Percentiles rank a stretch among this genome's conserved stretches.
phyloP scores from a whole-genome alignment of 2,797 vertebrate genomes.

The Balearica regulorum region DNA sequence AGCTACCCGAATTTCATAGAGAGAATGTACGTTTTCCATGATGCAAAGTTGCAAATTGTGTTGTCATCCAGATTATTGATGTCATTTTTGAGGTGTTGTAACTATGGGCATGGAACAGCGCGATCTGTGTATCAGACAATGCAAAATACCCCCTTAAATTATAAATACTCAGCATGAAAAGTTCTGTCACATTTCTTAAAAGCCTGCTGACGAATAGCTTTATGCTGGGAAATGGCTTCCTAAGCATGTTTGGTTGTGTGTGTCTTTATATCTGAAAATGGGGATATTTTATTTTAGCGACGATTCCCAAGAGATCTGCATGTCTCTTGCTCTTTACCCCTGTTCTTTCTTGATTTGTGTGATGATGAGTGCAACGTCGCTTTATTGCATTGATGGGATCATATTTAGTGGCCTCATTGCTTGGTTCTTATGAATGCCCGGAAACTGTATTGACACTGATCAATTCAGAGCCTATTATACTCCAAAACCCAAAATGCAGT shows the following conservation, averaged over 20 bases:
- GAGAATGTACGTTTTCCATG: slow-evolving; percentile 47
- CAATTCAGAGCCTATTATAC: slow-evolving; percentile 18
- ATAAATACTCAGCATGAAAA: slow-evolving; percentile 69
- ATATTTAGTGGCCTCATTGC: slow-evolving; percentile 41
- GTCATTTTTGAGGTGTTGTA: slow-evolving; percentile 39
- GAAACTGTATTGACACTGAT: slow-evolving; percentile 40
- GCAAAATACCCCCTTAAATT: slow-evolving; percentile 70
- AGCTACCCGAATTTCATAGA: slow-evolving; percentile 52
- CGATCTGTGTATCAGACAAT: slow-evolving; percentile 48
- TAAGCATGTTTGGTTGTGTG: slow-evolving; percentile 48
- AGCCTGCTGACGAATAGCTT: slow-evolving; percentile 57
- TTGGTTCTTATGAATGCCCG: slow-evolving; percentile 29
- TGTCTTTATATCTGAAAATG: slow-evolving; percentile 53
- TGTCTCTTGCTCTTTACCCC: not conserved
- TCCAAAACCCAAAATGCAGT: slow-evolving; percentile 20
- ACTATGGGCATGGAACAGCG: slow-evolving; percentile 1
- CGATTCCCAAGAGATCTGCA: slow-evolving; percentile 16
- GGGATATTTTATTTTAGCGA: slow-evolving; percentile 30
- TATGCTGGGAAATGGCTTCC: slow-evolving; percentile 70
- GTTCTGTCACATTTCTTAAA: slow-evolving; percentile 65
- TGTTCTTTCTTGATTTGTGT: slow-evolving; percentile 30
- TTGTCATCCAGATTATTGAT: slow-evolving; percentile 29
- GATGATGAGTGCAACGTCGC: not conserved
- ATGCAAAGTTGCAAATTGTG: slow-evolving; percentile 49
- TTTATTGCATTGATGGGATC: slow-evolving; percentile 57